phyloP scores from a whole-genome alignment of 2,888 invertebrate species.

The Liopterus haemorrhoidalis region DNA sequence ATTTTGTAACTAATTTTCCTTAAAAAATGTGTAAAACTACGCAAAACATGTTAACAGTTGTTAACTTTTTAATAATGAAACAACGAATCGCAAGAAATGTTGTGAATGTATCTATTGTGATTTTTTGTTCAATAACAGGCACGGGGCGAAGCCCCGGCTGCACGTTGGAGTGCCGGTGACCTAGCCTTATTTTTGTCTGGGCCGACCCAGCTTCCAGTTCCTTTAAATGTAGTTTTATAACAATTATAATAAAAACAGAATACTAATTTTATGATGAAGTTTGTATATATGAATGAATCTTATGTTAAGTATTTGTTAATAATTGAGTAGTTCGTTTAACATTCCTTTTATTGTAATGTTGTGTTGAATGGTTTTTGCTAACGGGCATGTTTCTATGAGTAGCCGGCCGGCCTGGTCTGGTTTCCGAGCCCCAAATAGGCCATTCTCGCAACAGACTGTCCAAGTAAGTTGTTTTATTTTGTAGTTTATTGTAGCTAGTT shows the following conservation, averaged over 20 bases:
- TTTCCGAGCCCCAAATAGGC: conserved; percentile 23
- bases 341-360: conserved; percentile 16
- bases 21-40: too few relatives aligned
- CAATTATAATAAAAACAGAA: not conserved
- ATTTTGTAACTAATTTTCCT: too few relatives aligned
- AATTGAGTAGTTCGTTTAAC: conserved; percentile 15
- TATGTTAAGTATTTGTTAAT: conserved; percentile 7
- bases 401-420: conserved; percentile 21
- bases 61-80: too few relatives aligned
- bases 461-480: conserved; percentile 40
- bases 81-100: too few relatives aligned
- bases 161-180: too few relatives aligned
- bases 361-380: conserved; percentile 19
- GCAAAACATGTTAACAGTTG: too few relatives aligned
- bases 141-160: too few relatives aligned
- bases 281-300: conserved; percentile 11
- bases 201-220: too few relatives aligned
- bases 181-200: too few relatives aligned
- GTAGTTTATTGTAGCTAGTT: not conserved
- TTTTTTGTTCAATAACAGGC: too few relatives aligned
- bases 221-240: conserved; percentile 1
- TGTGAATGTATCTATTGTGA: too few relatives aligned
- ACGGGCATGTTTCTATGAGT: conserved; percentile 24
- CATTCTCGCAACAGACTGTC: conserved; percentile 43
- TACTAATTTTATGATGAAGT: conserved; percentile 4